phyloP scores from a whole-genome alignment of 2,888 invertebrate species.

The Gerris lacustris region DNA sequence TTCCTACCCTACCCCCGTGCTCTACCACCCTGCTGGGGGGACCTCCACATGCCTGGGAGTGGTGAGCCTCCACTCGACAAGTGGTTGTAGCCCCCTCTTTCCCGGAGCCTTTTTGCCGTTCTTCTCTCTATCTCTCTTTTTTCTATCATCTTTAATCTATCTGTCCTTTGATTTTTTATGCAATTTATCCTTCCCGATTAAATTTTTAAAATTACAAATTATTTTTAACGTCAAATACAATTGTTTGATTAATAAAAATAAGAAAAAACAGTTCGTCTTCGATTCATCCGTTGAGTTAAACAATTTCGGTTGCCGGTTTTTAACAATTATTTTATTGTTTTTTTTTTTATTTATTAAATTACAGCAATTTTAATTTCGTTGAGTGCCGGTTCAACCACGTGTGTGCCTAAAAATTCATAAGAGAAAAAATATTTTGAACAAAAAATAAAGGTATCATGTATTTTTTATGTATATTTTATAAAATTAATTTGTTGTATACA shows the following conservation, averaged over 20 bases:
- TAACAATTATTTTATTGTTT: too few relatives aligned
- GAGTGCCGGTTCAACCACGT: background rate
- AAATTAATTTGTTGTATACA: too few relatives aligned
- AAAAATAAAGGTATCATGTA: too few relatives aligned
- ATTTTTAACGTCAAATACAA: too few relatives aligned
- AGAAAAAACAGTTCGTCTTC: too few relatives aligned
- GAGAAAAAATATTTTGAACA: background rate
- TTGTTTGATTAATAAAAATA: too few relatives aligned
- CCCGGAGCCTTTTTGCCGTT: background rate
- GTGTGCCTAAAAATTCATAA: background rate
- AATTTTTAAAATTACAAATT: background rate
- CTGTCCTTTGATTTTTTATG: background rate
- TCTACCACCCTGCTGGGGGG: background rate
- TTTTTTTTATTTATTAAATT: too few relatives aligned
- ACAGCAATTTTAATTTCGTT: too few relatives aligned
- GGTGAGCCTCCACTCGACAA: conserved; percentile 7
- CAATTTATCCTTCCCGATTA: background rate
- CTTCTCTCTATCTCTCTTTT: conserved; percentile 7
- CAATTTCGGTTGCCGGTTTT: too few relatives aligned
- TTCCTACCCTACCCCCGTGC: background rate
- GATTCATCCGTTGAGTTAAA: too few relatives aligned
- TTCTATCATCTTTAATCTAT: conserved; percentile 1
- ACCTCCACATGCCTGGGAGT: background rate
- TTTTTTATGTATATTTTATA: too few relatives aligned
- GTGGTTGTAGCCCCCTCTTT: background rate